Conservation (phyloP, 2,888 invertebrate genomes). For the Agrotis ipsilon region DNA sequence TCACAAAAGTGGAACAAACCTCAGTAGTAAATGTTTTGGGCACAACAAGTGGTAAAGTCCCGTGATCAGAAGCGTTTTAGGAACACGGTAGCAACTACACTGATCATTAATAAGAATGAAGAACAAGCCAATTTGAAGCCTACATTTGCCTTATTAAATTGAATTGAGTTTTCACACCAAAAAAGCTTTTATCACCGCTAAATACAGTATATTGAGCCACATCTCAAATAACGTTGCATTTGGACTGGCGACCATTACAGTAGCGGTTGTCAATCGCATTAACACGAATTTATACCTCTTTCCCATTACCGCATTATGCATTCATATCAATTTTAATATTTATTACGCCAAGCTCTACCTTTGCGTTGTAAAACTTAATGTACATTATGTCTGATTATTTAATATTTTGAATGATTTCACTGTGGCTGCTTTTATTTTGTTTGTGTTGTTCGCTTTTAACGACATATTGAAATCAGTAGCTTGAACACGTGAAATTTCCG, state of each 20-base stretch:
- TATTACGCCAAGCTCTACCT: slow-evolving; percentile 49
- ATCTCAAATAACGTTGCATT: slow-evolving; percentile 58
- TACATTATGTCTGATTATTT: slow-evolving; percentile 59
- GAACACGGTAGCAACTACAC: not conserved
- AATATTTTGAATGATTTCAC: slow-evolving; percentile 59
- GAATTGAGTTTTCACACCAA: no score
- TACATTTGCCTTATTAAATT: not conserved
- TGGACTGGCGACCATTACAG: slow-evolving; percentile 58
- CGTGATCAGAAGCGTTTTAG: no score
- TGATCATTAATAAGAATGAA: not conserved
- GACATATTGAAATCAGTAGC: not conserved
- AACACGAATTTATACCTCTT: slow-evolving; percentile 70
- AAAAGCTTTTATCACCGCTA: slow-evolving; percentile 29
- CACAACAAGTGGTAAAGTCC: no score
- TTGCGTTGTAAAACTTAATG: slow-evolving; percentile 57
- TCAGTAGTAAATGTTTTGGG: no score
- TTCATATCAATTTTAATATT: slow-evolving; percentile 70
- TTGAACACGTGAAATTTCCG: no score
- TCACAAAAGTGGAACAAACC: no score
- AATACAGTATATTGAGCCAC: slow-evolving; percentile 22
- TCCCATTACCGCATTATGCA: slow-evolving; percentile 70
- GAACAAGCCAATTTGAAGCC: not conserved
- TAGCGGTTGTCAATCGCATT: slow-evolving; percentile 71
- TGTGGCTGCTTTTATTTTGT: slow-evolving; percentile 27
- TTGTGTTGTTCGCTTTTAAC: slow-evolving; percentile 10